A percentile compares a stretch with the other conserved stretches of the same genome.
phyloP scores from a whole-genome alignment of 2,113 vertebrate species.

The Trematocara nigrifrons region DNA sequence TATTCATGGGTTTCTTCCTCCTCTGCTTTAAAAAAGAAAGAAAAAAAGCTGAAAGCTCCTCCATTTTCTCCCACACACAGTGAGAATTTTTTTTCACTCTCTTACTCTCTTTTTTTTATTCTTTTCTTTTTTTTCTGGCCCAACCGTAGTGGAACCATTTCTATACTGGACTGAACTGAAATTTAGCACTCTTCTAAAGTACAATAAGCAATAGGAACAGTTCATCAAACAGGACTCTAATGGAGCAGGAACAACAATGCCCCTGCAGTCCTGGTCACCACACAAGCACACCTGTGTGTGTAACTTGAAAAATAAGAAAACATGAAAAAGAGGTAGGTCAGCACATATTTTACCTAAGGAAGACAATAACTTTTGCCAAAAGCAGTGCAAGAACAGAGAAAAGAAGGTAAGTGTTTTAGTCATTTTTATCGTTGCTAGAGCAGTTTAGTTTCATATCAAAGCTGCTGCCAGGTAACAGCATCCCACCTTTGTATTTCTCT shows the following conservation, averaged over 20 bases:
- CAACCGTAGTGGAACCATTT: conserved; percentile 1
- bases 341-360: background rate
- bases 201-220: background rate
- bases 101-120: background rate
- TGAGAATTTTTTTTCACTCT: background rate
- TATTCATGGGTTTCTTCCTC: conserved; percentile 56
- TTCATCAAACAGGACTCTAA: background rate
- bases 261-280: background rate
- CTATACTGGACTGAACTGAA: background rate
- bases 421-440: background rate
- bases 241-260: background rate
- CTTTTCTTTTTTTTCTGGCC: background rate
- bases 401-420: background rate
- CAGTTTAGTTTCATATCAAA: background rate
- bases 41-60: conserved; percentile 8
- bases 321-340: background rate
- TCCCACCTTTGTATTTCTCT: background rate
- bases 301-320: background rate
- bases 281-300: background rate
- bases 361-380: background rate
- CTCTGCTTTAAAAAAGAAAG: conserved; percentile 16
- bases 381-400: background rate
- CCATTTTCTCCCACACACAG: conserved; percentile 19
- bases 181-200: background rate
- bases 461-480: background rate